These are phyloP conservation scores for Vespertilio murinus DNA, from an alignment of 2,797 vertebrate species.

Conservation along the genomic window DNA sequence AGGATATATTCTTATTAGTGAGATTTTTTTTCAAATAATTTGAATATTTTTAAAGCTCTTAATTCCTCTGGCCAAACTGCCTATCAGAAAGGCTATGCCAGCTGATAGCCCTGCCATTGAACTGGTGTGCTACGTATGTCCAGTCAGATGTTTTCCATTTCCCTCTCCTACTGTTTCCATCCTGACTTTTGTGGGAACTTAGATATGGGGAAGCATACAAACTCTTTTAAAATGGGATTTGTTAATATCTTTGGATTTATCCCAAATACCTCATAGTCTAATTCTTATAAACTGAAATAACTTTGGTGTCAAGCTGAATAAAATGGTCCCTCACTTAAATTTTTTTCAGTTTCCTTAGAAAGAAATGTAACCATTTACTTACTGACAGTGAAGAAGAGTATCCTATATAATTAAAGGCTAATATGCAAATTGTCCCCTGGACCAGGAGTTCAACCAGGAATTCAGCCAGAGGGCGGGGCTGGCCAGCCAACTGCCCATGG, in stretches of 20 bases:
- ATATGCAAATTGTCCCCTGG: no score
- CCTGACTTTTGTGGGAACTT: neutral
- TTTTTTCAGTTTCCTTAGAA: conserved; percentile 18
- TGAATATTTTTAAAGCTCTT: neutral
- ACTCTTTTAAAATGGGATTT: neutral
- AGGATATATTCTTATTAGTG: neutral
- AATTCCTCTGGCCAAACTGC: neutral
- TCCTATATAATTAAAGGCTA: no score
- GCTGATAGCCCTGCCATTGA: no score
- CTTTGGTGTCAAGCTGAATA: neutral
- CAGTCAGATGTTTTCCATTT: neutral
- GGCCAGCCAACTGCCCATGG: no score
- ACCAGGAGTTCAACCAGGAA: no score
- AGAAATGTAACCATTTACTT: conserved; percentile 6
- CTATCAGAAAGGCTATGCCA: neutral
- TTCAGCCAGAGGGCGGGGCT: no score
- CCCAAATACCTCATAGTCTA: neutral
- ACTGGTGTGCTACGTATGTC: no score
- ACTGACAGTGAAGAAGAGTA: neutral
- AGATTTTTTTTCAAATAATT: neutral
- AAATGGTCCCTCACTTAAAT: neutral
- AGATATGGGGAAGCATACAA: neutral
- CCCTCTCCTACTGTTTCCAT: neutral
- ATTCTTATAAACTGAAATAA: conserved; percentile 2
- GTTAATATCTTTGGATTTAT: neutral